These are phyloP conservation scores for Drosophila subquinaria DNA, from an alignment of 2,888 invertebrate genomes.

Conservation along the genomic window DNA sequence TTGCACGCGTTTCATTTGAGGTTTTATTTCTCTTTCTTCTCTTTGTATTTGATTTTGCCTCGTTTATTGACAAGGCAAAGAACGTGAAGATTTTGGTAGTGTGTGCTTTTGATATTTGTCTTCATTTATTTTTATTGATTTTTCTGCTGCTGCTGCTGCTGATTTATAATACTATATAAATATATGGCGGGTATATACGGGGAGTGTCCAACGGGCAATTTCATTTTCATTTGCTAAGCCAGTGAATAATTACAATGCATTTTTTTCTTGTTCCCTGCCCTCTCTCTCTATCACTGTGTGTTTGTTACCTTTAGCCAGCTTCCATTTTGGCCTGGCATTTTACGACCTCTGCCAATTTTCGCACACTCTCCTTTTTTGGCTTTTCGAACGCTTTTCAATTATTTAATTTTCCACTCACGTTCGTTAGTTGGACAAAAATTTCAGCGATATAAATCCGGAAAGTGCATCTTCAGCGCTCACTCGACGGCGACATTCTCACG, in stretches of 20 bases:
- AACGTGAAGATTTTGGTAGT: conserved; percentile 63
- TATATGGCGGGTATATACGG: conserved; percentile 8
- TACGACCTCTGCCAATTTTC: conserved; percentile 67
- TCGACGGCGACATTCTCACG: conserved; percentile 76
- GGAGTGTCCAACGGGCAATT: conserved; percentile 70
- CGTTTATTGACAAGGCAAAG: conserved; percentile 67
- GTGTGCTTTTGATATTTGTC: conserved; percentile 67
- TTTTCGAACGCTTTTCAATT: conserved; percentile 72
- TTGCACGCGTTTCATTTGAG: conserved; percentile 57
- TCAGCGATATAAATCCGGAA: conserved; percentile 68
- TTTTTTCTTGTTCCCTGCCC: conserved; percentile 36
- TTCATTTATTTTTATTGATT: conserved; percentile 78
- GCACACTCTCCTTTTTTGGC: conserved; percentile 53
- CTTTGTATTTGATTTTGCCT: conserved; percentile 37
- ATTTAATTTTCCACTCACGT: conserved; percentile 81
- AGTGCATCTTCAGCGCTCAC: conserved; percentile 73
- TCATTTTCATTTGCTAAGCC: conserved; percentile 76
- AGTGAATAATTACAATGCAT: conserved; percentile 79
- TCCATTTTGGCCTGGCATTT: conserved; percentile 60
- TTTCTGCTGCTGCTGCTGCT: conserved; percentile 37
- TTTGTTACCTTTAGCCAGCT: conserved; percentile 25
- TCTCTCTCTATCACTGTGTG: not conserved
- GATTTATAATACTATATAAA: conserved; percentile 55
- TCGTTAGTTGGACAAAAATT: conserved; percentile 66
- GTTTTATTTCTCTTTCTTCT: conserved; percentile 1